Conservation (phyloP, 2,888 invertebrate species). For the Xylota segnis region DNA sequence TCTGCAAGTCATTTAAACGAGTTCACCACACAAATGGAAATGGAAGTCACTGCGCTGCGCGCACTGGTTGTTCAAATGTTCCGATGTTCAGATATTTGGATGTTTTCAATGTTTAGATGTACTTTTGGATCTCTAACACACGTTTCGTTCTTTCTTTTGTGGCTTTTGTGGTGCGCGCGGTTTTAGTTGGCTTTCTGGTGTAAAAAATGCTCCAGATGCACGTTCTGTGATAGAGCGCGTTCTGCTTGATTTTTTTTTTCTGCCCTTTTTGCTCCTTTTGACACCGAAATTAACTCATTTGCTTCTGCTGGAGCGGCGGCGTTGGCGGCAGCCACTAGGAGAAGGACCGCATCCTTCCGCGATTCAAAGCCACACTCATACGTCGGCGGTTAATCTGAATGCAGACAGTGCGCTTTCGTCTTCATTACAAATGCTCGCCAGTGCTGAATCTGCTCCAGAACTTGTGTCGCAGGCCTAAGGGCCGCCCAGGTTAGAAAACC, state of each 20-base stretch:
- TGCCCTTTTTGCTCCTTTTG: constrained; percentile 43
- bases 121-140: constrained; percentile 53
- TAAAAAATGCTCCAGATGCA: constrained; percentile 73
- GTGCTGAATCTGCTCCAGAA: constrained; percentile 49
- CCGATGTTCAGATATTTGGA: constrained; percentile 33
- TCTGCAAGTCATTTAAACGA: constrained; percentile 67
- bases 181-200: constrained; percentile 61
- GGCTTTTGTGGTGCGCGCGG: constrained; percentile 60
- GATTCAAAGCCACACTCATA: constrained; percentile 13
- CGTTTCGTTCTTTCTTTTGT: constrained; percentile 60
- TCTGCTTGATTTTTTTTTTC: constrained; percentile 15
- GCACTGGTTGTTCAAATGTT: constrained; percentile 24
- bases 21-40: constrained; percentile 58
- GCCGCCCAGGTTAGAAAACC: constrained; percentile 63
- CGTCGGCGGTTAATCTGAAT: constrained; percentile 55
- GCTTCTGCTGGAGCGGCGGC: constrained; percentile 19
- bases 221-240: constrained; percentile 66
- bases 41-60: constrained; percentile 38
- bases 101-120: constrained; percentile 41
- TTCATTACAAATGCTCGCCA: constrained; percentile 70
- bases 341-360: constrained; percentile 37
- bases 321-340: constrained; percentile 10
- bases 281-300: constrained; percentile 75
- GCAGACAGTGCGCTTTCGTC: constrained; percentile 72
- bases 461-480: constrained; percentile 69